Conservation (phyloP, 2,113 vertebrate species). For the Phoenicopterus ruber region DNA sequence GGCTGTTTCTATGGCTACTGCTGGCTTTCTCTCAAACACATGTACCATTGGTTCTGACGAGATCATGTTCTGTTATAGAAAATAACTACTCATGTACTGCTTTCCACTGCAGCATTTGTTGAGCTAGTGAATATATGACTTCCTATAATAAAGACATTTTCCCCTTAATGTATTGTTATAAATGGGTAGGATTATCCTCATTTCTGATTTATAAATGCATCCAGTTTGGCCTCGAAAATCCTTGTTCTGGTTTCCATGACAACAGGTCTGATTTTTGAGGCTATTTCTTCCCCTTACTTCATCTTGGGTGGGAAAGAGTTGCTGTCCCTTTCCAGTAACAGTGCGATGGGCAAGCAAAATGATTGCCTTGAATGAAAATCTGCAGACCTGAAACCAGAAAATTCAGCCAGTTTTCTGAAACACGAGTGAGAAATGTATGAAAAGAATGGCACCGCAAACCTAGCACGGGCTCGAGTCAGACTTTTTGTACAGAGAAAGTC, state of each 20-base stretch:
- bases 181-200: background rate
- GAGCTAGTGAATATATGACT: background rate
- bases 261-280: conserved; percentile 26
- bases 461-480: background rate
- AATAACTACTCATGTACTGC: background rate
- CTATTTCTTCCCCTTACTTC: conserved; percentile 7
- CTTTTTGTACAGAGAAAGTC: background rate
- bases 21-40: background rate
- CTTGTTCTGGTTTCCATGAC: conserved; percentile 50
- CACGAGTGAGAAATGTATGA: background rate
- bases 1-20: conserved; percentile 58
- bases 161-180: background rate
- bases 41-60: background rate
- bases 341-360: background rate
- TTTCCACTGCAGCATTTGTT: background rate
- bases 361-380: background rate
- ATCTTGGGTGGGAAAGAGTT: background rate
- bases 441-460: background rate
- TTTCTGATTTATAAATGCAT: background rate
- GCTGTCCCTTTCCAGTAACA: background rate
- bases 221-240: background rate
- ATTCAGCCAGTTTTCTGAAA: background rate
- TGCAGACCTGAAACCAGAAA: background rate
- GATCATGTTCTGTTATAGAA: background rate
- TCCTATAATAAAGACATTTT: background rate